These are phyloP conservation scores for Eciton burchellii DNA, from an alignment of 1,140 invertebrate species.

Conservation along the genomic window DNA sequence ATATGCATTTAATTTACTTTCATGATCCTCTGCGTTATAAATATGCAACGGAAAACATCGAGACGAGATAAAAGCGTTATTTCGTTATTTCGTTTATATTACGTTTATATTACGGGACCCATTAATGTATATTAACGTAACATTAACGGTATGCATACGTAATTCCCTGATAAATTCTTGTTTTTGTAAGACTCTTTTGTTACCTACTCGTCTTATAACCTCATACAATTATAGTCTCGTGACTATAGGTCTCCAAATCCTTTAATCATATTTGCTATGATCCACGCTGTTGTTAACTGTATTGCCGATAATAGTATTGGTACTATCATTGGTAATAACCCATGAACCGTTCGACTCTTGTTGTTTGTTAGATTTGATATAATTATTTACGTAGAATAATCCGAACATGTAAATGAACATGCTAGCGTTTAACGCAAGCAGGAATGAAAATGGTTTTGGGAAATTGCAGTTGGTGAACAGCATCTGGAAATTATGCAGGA, in stretches of 20 bases:
- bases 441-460: slow-evolving; percentile 88
- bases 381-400: slow-evolving; percentile 92
- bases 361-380: slow-evolving; percentile 83
- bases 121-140: background rate
- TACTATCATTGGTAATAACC: background rate
- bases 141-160: too few species aligned
- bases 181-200: background rate
- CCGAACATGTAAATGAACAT: slow-evolving; percentile 95
- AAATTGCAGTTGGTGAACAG: slow-evolving; percentile 89
- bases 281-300: background rate
- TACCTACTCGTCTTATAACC: slow-evolving; percentile 1
- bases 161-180: background rate
- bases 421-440: slow-evolving; percentile 90
- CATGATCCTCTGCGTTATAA: slow-evolving; percentile 9
- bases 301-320: background rate
- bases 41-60: slow-evolving; percentile 17
- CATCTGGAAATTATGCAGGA: slow-evolving; percentile 89
- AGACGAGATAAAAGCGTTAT: background rate
- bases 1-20: slow-evolving; percentile 30
- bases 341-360: slow-evolving; percentile 16
- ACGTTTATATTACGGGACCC: background rate
- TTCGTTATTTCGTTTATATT: background rate
- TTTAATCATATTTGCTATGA: slow-evolving; percentile 1
- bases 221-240: background rate
- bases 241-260: background rate